Base-by-base conservation (phyloP, 2,113 vertebrate genomes). In the Zosterops japonicus region DNA sequence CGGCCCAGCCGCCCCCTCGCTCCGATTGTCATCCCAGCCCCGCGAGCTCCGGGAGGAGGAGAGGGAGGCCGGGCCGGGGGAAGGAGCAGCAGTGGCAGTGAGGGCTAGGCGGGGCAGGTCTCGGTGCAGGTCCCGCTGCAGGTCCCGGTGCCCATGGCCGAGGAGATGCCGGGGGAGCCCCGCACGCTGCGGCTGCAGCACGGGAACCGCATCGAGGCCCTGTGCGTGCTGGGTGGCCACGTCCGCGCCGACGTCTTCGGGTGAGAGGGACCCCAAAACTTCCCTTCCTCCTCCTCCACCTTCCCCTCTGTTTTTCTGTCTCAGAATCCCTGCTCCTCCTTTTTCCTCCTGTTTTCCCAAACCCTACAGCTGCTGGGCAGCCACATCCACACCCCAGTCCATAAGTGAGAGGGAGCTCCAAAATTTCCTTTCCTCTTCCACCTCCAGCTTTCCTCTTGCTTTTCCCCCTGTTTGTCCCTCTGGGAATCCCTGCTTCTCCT, bases 181-280 rank as follows among this genome's bases (percentile, higher is more conserved):
- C 76, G 97, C 82, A 98, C 97, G 0, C 97, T 98, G 33, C 96
- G 98, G 41, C 97, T 98, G 74, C 97, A 97, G 64, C 96, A 95
- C 19, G 98, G 98, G 24, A 96, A 95, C 95, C 97, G 98, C 89
- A 97, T 98, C 23, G 95, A 98, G 92, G 97, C 97, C 19, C 91
- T 98, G 47, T 98, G 97, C 11, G 97, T 83, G 81, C 81, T 72
- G 68, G 81, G 81, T 27, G 1, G 56, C 47, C 33, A 36, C 33
- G 1, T 83, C 47, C 22, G 39, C 3, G 47, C 81, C 39, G 53
- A 83, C 33, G 33, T 83, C 57, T 53, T 63, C 39, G 57, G 68
- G 81, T 83, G 68, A 83, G 78, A 41, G 64, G 42, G 35, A 41
- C 42, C 52, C 52, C 63, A 2, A 7, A 57, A 5, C n/a, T 8